Conservation (phyloP, 92 coral and sea anemone species). For the Umimayanthus kanabou region DNA sequence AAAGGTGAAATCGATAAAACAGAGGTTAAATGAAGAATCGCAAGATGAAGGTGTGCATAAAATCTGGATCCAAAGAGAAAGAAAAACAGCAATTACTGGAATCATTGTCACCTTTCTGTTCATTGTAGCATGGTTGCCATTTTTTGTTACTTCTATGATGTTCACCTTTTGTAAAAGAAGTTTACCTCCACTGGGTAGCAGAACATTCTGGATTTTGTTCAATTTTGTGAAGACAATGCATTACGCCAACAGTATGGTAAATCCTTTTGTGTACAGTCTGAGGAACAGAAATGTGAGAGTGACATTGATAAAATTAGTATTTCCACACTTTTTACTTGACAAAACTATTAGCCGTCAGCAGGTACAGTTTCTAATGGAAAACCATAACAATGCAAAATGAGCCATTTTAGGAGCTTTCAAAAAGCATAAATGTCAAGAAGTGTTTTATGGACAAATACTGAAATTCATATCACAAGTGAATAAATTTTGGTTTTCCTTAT, state of each 20-base stretch:
- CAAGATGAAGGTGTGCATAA: neutral
- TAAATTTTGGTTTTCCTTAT: no score
- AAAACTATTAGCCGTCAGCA: neutral
- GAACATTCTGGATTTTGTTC: constrained; percentile 41
- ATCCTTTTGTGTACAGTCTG: constrained; percentile 65
- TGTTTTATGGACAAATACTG: no score
- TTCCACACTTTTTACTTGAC: neutral
- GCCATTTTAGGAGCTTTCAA: no score
- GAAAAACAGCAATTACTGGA: constrained; percentile 56
- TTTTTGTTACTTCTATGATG: constrained; percentile 60
- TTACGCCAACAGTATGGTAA: constrained; percentile 63
- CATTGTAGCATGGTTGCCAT: constrained; percentile 66
- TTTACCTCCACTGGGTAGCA: constrained; percentile 29
- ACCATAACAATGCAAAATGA: neutral
- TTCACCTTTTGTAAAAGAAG: constrained; percentile 34
- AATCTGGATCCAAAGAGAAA: constrained; percentile 26
- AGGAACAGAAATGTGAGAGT: constrained; percentile 59
- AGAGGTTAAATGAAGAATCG: constrained; percentile 14
- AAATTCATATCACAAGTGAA: no score
- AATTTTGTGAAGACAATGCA: constrained; percentile 76
- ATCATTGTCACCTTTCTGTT: constrained; percentile 59
- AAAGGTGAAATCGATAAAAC: no score
- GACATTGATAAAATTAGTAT: constrained; percentile 20
- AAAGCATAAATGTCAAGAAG: no score
- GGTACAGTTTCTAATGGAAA: neutral